Base-by-base conservation (phyloP, 2,888 invertebrate genomes). In the Rhagonycha lutea region DNA sequence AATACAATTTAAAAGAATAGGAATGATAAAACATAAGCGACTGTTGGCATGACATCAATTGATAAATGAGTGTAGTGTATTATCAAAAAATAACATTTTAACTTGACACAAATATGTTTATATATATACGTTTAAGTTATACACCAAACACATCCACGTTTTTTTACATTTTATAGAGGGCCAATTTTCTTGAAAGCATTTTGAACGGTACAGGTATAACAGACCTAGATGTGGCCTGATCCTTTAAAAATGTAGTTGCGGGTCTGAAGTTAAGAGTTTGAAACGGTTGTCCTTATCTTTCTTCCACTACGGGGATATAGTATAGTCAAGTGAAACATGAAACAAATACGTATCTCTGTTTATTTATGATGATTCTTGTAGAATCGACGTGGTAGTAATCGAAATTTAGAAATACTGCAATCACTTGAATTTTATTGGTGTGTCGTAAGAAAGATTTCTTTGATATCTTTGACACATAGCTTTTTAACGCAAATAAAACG, bases 181-280 rank as follows among this genome's bases (percentile, higher is more conserved):
- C 80, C 85, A 86, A 86, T 86, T 85, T 86, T 81, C 85, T 84
- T 85, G 85, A 86, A 86, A 86, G 86, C 86, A 84, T 86, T 84
- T 82, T 82, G 82, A 84, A 83, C 82, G 83, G 82, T 84, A 82
- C 82, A 83, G 84, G 83, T 81, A 82, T 81, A 83, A 84, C 83
- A 84, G 82, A 81, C 82, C 82, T 81, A 85, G 83, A 83, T 84
- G 84, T 84, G 83, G 84, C 26, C 83, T 83, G 84, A 85, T 85
- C 84, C 84, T 85, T 86, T 86, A 86, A 85, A 85, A 85, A 85
- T 86, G 85, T 85, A 86, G 85, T 81, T 83, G 82, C 79, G 80
- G 83, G 80, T 80, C 78, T 79, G 75, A 81, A 81, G 80, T 81
- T 78, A 79, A 81, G 79, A 79, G 79, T 80, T 81, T 80, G 81